phyloP scores from a whole-genome alignment of 1,140 invertebrate species.

The Orchesella cincta region DNA sequence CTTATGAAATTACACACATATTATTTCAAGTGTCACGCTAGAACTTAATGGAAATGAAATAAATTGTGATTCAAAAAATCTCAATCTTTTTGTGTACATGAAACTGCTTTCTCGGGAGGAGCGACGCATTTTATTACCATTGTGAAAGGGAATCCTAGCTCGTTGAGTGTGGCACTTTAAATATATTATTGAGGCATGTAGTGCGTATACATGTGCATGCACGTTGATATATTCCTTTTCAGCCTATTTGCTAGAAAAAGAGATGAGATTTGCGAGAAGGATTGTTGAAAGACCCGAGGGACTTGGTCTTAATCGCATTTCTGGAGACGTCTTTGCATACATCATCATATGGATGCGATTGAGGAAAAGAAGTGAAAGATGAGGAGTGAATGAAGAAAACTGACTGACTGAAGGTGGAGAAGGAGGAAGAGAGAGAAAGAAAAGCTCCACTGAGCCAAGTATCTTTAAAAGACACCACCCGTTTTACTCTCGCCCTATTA shows the following conservation, averaged over 20 bases:
- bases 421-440: background rate
- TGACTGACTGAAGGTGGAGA: background rate
- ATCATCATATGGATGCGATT: slow-evolving; percentile 25
- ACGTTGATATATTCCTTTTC: background rate
- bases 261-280: slow-evolving; percentile 43
- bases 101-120: slow-evolving; percentile 4
- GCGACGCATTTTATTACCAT: slow-evolving; percentile 9
- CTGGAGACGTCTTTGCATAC: slow-evolving; percentile 40
- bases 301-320: slow-evolving; percentile 45
- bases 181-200: background rate
- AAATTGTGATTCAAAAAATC: background rate
- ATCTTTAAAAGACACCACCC: background rate
- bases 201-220: background rate
- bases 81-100: background rate
- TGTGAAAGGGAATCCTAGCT: background rate
- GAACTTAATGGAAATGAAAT: background rate
- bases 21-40: no score
- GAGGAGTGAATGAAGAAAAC: background rate
- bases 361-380: slow-evolving; percentile 11
- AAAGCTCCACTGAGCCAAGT: background rate
- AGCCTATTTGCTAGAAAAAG: slow-evolving; percentile 34
- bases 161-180: background rate
- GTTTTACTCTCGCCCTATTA: no score
- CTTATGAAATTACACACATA: no score
- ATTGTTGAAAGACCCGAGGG: slow-evolving; percentile 42